Base-by-base conservation (phyloP, 1,140 invertebrate genomes). In the Acromyrmex charruanus region DNA sequence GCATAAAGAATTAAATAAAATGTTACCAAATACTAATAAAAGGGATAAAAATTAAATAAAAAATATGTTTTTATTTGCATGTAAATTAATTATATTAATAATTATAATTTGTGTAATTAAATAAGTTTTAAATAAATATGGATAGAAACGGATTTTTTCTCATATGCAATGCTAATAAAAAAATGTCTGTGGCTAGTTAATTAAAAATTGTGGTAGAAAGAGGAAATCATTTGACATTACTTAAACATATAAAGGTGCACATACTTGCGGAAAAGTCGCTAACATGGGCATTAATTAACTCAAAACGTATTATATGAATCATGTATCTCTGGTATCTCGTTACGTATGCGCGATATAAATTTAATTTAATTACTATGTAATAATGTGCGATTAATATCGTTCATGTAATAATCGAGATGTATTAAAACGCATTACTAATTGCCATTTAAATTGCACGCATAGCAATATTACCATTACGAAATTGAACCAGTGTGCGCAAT, bases 331-430 rank as follows among this genome's bases (percentile, higher is more conserved):
- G 58, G 55, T 84, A 75, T 84, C 69, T 75, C 69, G 55, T 69
- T 31, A 51, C 14, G 69, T 61, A 75, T 18, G 55, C 39, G 55
- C 25, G 55, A 65, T 85, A 79, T 66, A 79, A 79, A 85, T 85
- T 85, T 55, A 77, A 85, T 77, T 77, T 68, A 79, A 85, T 85
- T 85, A 85, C 58, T 18, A 49, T 85, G 49, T 85, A 79, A 75
- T 75, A 75, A 75, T 75, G 72, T 75, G 35, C 59, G 53, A 85
- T 85, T 85, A 85, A 85, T 85, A 85, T 66, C 61, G 74, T 84
- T 68, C 39, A 44, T 25, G 69, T 49, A 84, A 84, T 84, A 84
- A 84, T 84, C 69, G 39, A 14, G 69, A 75, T 49, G 44, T 75
- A 58, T 84, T 75, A 55, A 74, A 84, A 84, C 55, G 69, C n/a